Conservation (phyloP, 2,888 invertebrate species). For the Clostera curtula region DNA sequence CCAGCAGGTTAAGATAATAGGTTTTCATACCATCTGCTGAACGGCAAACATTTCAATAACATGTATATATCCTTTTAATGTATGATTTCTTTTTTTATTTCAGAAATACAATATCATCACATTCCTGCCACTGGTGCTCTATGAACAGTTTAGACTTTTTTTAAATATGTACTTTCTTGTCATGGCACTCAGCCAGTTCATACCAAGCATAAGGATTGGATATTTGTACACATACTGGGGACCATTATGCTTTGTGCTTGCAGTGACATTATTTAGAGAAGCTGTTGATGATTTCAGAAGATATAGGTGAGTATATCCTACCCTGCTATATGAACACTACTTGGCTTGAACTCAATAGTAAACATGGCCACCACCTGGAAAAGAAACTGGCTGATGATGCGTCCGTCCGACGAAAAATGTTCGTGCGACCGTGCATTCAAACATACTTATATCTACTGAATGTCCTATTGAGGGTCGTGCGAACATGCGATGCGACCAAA, state of each 20-base stretch:
- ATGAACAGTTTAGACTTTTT: conserved; percentile 99
- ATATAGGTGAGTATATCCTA: conserved; percentile 65
- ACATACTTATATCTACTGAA: too few relatives aligned
- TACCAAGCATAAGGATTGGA: conserved; percentile 96
- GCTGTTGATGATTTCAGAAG: conserved; percentile 97
- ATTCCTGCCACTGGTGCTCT: conserved; percentile 93
- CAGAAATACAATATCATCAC: conserved; percentile 97
- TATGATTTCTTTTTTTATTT: conserved; percentile 21
- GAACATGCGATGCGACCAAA: too few relatives aligned
- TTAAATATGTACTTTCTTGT: conserved; percentile 98
- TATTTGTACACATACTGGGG: conserved; percentile 99
- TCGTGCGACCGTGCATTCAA: too few relatives aligned
- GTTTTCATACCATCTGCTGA: too few relatives aligned
- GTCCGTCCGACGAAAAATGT: too few relatives aligned
- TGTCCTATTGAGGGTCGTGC: too few relatives aligned
- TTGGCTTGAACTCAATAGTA: too few relatives aligned
- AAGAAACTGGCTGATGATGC: too few relatives aligned
- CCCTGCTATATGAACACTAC: too few relatives aligned
- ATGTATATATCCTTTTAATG: background rate
- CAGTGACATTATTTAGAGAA: conserved; percentile 96
- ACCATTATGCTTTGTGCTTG: conserved; percentile 96
- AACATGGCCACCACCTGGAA: too few relatives aligned
- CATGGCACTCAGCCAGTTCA: conserved; percentile 98
- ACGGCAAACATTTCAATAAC: too few relatives aligned
- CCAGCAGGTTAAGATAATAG: too few relatives aligned